A percentile compares a stretch with the other conserved stretches of the same genome.
Conservation (phyloP, 2,113 vertebrate genomes). For the Collichthys lucidus region DNA sequence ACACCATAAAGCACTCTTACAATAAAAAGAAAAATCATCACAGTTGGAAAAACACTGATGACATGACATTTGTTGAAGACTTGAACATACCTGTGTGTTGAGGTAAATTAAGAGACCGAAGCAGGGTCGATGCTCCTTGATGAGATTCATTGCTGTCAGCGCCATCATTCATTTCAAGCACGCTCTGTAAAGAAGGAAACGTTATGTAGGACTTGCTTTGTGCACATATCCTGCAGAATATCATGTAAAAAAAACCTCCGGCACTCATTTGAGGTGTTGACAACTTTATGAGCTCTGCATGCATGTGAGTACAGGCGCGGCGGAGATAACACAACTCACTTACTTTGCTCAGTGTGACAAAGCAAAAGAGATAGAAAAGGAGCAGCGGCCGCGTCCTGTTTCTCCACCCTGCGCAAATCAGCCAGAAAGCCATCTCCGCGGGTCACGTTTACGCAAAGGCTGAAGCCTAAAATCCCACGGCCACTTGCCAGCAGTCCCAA, state of each 20-base stretch:
- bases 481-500: not conserved
- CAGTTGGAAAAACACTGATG: not conserved
- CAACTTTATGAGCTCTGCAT: conserved; percentile 41
- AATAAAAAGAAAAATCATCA: not conserved
- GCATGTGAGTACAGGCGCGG: conserved; percentile 22
- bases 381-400: conserved; percentile 19
- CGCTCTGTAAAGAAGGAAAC: conserved; percentile 53
- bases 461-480: not conserved
- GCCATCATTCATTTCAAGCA: conserved; percentile 21
- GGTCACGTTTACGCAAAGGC: conserved; percentile 40
- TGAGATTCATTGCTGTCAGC: conserved; percentile 32
- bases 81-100: conserved; percentile 73
- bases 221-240: not conserved
- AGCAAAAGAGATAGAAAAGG: conserved; percentile 68
- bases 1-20: not conserved
- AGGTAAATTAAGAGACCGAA: conserved; percentile 75
- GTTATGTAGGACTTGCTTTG: not conserved
- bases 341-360: conserved; percentile 65
- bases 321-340: conserved; percentile 43
- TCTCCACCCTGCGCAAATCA: conserved; percentile 41
- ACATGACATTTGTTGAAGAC: too few species aligned
- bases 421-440: conserved; percentile 59
- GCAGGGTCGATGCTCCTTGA: conserved; percentile 56
- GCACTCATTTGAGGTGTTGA: conserved; percentile 24
- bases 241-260: conserved; percentile 8